These are phyloP conservation scores for Murina feae DNA, from an alignment of 2,113 vertebrate genomes.

Conservation along the genomic window DNA sequence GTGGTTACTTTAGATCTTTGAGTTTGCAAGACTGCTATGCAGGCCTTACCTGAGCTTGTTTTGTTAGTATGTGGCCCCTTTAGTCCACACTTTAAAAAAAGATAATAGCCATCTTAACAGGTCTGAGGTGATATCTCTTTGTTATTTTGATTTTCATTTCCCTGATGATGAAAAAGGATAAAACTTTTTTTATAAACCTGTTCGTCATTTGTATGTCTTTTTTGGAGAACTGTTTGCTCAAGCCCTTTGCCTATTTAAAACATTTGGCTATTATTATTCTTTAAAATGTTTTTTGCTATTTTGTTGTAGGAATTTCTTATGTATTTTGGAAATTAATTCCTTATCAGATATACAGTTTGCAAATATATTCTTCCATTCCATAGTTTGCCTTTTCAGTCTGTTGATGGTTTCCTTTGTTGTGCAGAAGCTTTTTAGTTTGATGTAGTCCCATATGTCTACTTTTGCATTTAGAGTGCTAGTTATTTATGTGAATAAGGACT, in stretches of 20 bases:
- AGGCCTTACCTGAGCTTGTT: no score
- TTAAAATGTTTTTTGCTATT: background rate
- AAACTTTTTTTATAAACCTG: background rate
- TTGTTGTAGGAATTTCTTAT: background rate
- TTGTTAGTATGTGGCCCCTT: no score
- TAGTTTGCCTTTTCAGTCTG: background rate
- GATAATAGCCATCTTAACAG: background rate
- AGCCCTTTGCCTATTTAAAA: background rate
- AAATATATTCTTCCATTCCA: background rate
- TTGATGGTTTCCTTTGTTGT: background rate
- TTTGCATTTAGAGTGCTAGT: background rate
- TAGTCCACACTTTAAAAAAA: no score
- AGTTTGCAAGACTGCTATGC: no score
- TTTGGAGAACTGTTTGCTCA: background rate
- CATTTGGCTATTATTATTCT: background rate
- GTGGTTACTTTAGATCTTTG: no score
- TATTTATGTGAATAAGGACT: background rate
- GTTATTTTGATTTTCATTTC: background rate
- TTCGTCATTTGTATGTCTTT: background rate
- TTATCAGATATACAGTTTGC: background rate
- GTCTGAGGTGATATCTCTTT: background rate
- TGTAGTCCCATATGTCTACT: background rate
- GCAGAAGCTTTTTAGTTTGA: background rate
- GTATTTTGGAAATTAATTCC: background rate
- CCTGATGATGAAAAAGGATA: background rate